These are phyloP conservation scores for Hemithea aestivaria DNA, from an alignment of 2,888 invertebrate species.

Conservation along the genomic window DNA sequence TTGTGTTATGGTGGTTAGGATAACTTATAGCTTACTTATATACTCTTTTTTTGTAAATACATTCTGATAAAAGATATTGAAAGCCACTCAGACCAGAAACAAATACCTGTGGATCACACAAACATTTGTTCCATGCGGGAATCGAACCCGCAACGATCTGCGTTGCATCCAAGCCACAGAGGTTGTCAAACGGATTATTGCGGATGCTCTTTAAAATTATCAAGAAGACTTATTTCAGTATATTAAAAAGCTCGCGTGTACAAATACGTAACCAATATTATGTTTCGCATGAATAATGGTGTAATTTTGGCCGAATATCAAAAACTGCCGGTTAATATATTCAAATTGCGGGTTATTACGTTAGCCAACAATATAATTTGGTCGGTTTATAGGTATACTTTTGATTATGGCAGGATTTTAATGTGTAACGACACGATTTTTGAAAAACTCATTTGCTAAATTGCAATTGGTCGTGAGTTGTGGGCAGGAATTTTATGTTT, in stretches of 20 bases:
- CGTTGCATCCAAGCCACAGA: no score
- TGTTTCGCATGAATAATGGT: constrained; percentile 29
- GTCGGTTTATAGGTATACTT: constrained; percentile 32
- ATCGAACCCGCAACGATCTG: no score
- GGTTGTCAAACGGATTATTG: no score
- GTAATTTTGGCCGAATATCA: constrained; percentile 35
- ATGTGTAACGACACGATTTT: constrained; percentile 24
- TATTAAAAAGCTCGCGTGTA: constrained; percentile 27
- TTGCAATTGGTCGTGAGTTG: neutral
- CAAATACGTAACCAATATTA: constrained; percentile 26
- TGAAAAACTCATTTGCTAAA: neutral
- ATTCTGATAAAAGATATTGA: no score
- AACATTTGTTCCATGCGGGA: no score
- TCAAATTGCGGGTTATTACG: constrained; percentile 40
- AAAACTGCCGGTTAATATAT: constrained; percentile 37
- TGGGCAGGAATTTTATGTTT: no score
- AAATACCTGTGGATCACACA: no score
- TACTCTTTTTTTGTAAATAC: no score
- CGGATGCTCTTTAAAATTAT: no score
- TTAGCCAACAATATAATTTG: constrained; percentile 35
- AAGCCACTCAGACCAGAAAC: no score
- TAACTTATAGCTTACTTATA: no score
- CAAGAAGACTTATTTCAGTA: constrained; percentile 13
- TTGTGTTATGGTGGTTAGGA: no score
- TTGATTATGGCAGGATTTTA: constrained; percentile 27